These are phyloP conservation scores for Crocuta crocuta DNA, from an alignment of 2,113 vertebrate genomes.

Conservation along the genomic window DNA sequence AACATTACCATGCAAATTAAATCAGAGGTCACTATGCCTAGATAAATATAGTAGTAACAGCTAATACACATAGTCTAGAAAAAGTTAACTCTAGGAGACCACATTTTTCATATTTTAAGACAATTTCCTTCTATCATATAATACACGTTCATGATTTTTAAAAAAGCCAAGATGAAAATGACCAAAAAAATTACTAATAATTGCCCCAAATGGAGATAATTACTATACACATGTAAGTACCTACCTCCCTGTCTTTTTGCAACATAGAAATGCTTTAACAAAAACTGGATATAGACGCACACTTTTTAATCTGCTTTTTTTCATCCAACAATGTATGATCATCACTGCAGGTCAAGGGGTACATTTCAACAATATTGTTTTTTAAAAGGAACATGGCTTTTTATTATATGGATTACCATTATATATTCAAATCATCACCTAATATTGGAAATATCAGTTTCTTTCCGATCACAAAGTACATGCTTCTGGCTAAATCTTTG, in stretches of 20 bases:
- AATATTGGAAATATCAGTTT: neutral
- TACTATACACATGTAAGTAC: neutral
- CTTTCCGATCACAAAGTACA: neutral
- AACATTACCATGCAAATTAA: slow-evolving; percentile 36
- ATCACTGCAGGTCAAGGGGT: neutral
- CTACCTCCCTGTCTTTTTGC: neutral
- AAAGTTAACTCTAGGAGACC: slow-evolving; percentile 22
- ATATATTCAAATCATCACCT: neutral
- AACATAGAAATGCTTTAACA: neutral
- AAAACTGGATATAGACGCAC: neutral
- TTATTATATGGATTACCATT: neutral
- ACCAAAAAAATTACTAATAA: neutral
- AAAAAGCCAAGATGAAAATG: slow-evolving; percentile 22
- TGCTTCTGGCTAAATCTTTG: neutral
- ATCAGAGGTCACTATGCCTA: neutral
- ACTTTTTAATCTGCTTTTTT: slow-evolving; percentile 5
- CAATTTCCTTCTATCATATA: neutral
- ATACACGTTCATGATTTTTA: neutral
- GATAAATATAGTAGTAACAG: slow-evolving; percentile 10
- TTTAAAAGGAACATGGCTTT: neutral
- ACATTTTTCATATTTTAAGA: slow-evolving; percentile 47
- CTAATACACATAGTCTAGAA: neutral
- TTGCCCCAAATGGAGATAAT: slow-evolving; percentile 21
- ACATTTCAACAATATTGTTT: neutral
- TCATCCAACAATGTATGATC: neutral